phyloP scores from a whole-genome alignment of 2,888 invertebrate species.

The Hoplodrina blanda region DNA sequence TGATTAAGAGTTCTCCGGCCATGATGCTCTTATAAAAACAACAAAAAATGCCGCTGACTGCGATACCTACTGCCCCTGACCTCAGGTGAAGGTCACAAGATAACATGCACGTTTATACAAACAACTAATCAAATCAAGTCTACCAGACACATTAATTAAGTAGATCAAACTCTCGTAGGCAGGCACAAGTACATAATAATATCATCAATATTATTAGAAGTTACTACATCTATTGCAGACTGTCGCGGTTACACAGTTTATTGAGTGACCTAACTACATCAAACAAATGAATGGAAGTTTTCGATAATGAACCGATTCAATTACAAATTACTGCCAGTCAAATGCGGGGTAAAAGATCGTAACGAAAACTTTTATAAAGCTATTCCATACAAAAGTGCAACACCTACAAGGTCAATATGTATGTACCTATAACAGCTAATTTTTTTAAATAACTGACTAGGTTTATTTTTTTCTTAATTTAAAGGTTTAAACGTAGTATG shows the following conservation, averaged over 20 bases:
- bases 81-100: conserved; percentile 14
- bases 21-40: background rate
- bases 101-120: conserved; percentile 55
- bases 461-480: too few relatives aligned
- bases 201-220: conserved; percentile 11
- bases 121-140: conserved; percentile 43
- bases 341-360: too few relatives aligned
- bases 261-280: background rate
- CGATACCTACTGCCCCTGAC: conserved; percentile 40
- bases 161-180: conserved; percentile 13
- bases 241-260: background rate
- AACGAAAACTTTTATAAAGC: too few relatives aligned
- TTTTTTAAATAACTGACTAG: too few relatives aligned
- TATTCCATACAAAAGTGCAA: too few relatives aligned
- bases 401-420: too few relatives aligned
- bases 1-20: background rate
- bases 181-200: background rate
- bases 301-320: background rate
- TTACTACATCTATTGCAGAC: background rate
- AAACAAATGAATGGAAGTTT: background rate
- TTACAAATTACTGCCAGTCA: too few relatives aligned
- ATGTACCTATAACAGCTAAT: too few relatives aligned
- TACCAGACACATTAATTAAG: conserved; percentile 42
- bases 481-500: too few relatives aligned
- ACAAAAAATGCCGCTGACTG: conserved; percentile 2